These are phyloP conservation scores for Coenobita brevimanus DNA, from an alignment of 1,140 invertebrate species.

Conservation along the genomic window DNA sequence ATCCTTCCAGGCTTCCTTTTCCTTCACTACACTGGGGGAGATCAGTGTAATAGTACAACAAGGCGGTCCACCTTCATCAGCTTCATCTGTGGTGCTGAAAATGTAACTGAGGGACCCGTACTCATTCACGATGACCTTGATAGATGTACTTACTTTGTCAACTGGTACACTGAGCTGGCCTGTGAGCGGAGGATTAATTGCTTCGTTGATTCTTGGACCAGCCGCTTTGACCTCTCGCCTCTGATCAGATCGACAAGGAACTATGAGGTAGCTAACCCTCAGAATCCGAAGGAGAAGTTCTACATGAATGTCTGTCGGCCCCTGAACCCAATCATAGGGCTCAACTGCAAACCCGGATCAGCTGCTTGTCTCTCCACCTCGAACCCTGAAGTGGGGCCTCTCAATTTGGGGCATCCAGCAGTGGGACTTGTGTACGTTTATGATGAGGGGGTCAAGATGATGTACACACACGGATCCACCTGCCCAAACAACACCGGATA, in stretches of 20 bases:
- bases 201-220: slow-evolving; percentile 55
- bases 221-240: slow-evolving; percentile 53
- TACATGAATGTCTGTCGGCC: slow-evolving; percentile 67
- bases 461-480: slow-evolving; percentile 48
- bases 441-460: slow-evolving; percentile 24
- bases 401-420: slow-evolving; percentile 50
- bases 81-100: slow-evolving; percentile 64
- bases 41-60: slow-evolving; percentile 38
- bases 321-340: slow-evolving; percentile 59
- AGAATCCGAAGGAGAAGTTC: slow-evolving; percentile 56
- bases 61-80: slow-evolving; percentile 58
- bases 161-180: slow-evolving; percentile 64
- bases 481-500: slow-evolving; percentile 31
- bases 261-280: slow-evolving; percentile 55
- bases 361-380: slow-evolving; percentile 38
- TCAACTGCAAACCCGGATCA: slow-evolving; percentile 59
- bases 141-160: slow-evolving; percentile 59
- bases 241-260: slow-evolving; percentile 52
- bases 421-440: slow-evolving; percentile 1
- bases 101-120: slow-evolving; percentile 39
- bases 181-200: slow-evolving; percentile 62
- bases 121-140: slow-evolving; percentile 56
- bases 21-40: slow-evolving; percentile 63
- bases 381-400: background rate
- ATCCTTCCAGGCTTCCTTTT: slow-evolving; percentile 45